Evolutionary conservation across 2,888 invertebrate species (phyloP).

Genomic region (Drosophila tanythrix): DNA sequence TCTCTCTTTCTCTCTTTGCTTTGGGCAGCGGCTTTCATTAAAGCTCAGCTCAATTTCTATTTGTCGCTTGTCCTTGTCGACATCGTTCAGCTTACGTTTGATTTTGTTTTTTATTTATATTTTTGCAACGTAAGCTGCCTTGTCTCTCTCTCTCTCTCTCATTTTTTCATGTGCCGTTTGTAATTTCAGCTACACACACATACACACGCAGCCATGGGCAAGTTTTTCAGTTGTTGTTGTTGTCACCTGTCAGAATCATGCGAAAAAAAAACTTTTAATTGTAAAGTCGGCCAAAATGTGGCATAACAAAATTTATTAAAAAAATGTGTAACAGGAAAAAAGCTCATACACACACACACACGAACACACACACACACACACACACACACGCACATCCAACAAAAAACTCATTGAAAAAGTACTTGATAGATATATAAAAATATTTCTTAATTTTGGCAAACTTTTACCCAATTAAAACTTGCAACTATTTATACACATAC

Average conservation of each 20-base stretch:
- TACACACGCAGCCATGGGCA: slow-evolving; percentile 12
- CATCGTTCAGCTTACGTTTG: slow-evolving; percentile 44
- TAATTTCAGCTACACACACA: slow-evolving; percentile 51
- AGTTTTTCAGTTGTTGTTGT: slow-evolving; percentile 35
- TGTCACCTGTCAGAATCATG: slow-evolving; percentile 64
- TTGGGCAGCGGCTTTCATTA: slow-evolving; percentile 55
- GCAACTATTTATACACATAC: slow-evolving; percentile 17
- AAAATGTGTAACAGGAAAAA: slow-evolving; percentile 8
- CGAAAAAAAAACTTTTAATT: slow-evolving; percentile 59
- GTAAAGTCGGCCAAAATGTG: slow-evolving; percentile 49
- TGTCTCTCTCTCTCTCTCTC: slow-evolving; percentile 5
- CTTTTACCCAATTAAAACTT: slow-evolving; percentile 52
- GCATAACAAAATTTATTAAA: slow-evolving; percentile 31
- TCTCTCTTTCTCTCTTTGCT: neutral
- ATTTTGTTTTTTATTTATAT: slow-evolving; percentile 13
- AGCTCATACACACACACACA: neutral
- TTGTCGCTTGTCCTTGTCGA: slow-evolving; percentile 55
- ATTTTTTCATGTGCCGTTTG: slow-evolving; percentile 43
- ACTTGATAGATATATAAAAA: slow-evolving; percentile 50
- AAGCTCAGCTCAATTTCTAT: slow-evolving; percentile 65
- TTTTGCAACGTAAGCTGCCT: slow-evolving; percentile 16
- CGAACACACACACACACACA: neutral
- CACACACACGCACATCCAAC: slow-evolving; percentile 2
- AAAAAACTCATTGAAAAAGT: slow-evolving; percentile 46
- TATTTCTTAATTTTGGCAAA: slow-evolving; percentile 60